Evolutionary conservation across 2,797 vertebrate genomes (phyloP).

Genomic region (Odontamblyopus rebecca): DNA sequence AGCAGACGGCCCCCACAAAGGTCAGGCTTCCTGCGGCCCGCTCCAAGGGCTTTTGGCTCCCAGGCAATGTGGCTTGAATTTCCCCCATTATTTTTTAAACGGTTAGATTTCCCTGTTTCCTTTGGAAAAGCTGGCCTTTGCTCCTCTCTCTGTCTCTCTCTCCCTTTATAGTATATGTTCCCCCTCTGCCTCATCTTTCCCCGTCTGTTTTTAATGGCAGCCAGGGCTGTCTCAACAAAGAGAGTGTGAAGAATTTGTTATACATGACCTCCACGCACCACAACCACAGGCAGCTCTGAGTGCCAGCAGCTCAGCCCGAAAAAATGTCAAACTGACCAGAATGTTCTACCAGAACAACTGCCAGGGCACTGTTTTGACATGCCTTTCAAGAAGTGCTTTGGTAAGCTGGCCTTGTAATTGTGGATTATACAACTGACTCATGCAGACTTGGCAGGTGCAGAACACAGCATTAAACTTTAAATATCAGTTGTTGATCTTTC

Average conservation of each 20-base stretch:
- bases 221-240: conserved; percentile 69
- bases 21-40: conserved; percentile 80
- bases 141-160: conserved; percentile 53
- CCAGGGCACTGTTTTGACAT: conserved; percentile 65
- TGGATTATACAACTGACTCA: conserved; percentile 68
- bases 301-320: conserved; percentile 63
- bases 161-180: conserved; percentile 49
- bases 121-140: conserved; percentile 73
- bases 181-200: conserved; percentile 63
- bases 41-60: conserved; percentile 77
- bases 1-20: conserved; percentile 79
- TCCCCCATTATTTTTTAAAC: conserved; percentile 70
- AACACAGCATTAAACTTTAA: conserved; percentile 62
- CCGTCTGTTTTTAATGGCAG: conserved; percentile 71
- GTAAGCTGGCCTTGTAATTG: conserved; percentile 74
- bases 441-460: conserved; percentile 72
- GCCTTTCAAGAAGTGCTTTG: conserved; percentile 72
- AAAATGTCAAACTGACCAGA: conserved; percentile 72
- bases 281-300: conserved; percentile 63
- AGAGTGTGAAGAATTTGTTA: conserved; percentile 82
- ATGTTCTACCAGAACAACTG: conserved; percentile 62
- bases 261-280: conserved; percentile 73
- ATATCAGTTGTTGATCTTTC: conserved; percentile 66
- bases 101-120: conserved; percentile 76
- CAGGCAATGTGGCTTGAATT: conserved; percentile 81